Evolutionary conservation across 2,797 vertebrate genomes (phyloP).

Genomic region (Pipistrellus pipistrellus): DNA sequence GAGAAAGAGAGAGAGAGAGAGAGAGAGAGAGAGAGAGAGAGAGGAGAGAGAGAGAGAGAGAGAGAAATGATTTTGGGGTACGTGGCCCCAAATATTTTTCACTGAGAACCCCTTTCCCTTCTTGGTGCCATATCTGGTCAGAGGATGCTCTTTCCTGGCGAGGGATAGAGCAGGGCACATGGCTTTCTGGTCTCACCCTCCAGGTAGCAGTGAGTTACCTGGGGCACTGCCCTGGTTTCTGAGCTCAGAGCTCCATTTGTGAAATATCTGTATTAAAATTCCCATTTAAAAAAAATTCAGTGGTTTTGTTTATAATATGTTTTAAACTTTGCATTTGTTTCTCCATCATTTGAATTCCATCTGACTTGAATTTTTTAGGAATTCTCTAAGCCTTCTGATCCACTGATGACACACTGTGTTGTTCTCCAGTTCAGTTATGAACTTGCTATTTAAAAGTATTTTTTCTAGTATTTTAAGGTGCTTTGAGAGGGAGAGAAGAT

Average conservation of each 20-base stretch:
- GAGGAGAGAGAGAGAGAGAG: background rate
- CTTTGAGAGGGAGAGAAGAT: background rate
- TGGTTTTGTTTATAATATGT: background rate
- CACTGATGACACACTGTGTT: background rate
- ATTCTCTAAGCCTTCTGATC: background rate
- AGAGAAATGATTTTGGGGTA: background rate
- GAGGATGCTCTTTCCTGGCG: background rate
- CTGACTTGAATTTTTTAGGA: conserved; percentile 5
- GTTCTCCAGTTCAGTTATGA: background rate
- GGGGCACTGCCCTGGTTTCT: background rate
- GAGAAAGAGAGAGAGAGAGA: background rate
- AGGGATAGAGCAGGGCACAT: background rate
- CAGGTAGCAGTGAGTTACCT: background rate
- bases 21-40: background rate
- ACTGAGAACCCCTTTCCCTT: background rate
- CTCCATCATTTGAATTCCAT: background rate
- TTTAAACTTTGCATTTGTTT: conserved; percentile 40
- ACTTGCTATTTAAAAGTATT: background rate
- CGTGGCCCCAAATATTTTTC: background rate
- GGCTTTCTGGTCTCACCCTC: background rate
- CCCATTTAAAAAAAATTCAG: background rate
- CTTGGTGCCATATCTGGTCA: background rate
- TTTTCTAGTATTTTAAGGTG: conserved; percentile 14
- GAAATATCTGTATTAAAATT: background rate
- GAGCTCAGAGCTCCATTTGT: background rate